phyloP scores from a whole-genome alignment of 2,888 invertebrate genomes.

The Ecdyonurus torrentis region DNA sequence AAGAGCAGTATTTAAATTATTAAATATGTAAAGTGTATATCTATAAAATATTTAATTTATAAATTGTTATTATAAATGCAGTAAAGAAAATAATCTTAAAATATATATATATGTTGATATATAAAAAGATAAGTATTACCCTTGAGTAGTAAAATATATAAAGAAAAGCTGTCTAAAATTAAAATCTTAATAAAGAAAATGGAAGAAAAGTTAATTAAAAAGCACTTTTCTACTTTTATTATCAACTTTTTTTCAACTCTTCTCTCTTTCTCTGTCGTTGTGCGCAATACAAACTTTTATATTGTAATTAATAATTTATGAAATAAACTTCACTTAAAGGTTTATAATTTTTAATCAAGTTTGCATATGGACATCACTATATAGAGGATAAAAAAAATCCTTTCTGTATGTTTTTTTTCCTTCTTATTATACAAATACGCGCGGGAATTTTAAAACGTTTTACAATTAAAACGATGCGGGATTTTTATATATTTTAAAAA shows the following conservation, averaged over 20 bases:
- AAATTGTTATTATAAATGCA: too few relatives aligned
- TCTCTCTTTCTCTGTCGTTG: too few relatives aligned
- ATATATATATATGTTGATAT: too few relatives aligned
- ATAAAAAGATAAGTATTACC: too few relatives aligned
- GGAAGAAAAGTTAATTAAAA: background rate
- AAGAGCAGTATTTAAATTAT: too few relatives aligned
- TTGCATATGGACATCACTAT: too few relatives aligned
- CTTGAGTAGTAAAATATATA: too few relatives aligned
- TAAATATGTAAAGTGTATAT: too few relatives aligned
- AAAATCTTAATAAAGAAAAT: background rate
- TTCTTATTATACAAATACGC: background rate
- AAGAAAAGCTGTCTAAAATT: background rate
- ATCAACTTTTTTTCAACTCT: background rate
- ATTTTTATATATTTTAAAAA: too few relatives aligned
- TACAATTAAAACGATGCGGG: background rate
- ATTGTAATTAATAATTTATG: background rate
- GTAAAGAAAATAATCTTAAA: too few relatives aligned
- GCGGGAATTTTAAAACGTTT: background rate
- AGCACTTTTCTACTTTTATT: background rate
- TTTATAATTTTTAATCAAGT: background rate
- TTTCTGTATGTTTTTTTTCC: background rate
- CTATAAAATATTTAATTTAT: too few relatives aligned
- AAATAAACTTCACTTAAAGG: background rate
- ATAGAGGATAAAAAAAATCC: background rate
- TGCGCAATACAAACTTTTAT: background rate